Conservation (phyloP, 2,888 invertebrate genomes). For the Pristionchus mayeri region DNA sequence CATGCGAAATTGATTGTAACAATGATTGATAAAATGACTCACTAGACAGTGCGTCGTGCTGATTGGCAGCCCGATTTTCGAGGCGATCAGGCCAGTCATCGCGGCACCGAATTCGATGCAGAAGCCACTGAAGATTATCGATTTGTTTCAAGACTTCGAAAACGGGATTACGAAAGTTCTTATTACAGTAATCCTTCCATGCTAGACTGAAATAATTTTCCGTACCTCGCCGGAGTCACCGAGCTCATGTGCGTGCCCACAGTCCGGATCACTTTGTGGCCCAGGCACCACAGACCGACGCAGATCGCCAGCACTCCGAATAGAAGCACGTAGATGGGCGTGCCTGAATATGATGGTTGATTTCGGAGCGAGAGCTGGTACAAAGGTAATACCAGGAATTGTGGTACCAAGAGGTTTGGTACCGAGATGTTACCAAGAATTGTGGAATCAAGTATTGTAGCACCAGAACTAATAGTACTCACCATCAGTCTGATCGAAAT, state of each 20-base stretch:
- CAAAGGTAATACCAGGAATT: not conserved
- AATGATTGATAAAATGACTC: too few relatives aligned
- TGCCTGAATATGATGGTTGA: constrained; percentile 78
- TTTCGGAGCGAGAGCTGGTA: constrained; percentile 83
- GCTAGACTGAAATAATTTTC: not conserved
- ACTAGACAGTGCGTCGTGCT: constrained; percentile 98
- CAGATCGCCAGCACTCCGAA: constrained; percentile 96
- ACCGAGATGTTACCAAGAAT: too few relatives aligned
- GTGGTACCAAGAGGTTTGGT: not conserved
- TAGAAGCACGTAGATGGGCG: constrained; percentile 90
- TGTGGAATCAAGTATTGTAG: too few relatives aligned
- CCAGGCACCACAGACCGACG: constrained; percentile 92
- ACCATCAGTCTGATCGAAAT: constrained; percentile 84
- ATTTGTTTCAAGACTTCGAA: not conserved
- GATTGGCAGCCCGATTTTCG: constrained; percentile 95
- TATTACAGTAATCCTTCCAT: not conserved
- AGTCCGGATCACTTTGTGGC: constrained; percentile 87
- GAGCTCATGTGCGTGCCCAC: constrained; percentile 95
- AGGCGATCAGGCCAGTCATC: constrained; percentile 93
- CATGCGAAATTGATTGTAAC: not conserved
- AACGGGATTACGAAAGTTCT: not conserved
- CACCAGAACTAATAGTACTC: too few relatives aligned
- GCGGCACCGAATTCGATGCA: constrained; percentile 96
- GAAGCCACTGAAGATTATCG: constrained; percentile 84
- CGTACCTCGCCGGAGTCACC: constrained; percentile 94